A percentile compares a stretch with the other conserved stretches of the same genome.
phyloP scores from a whole-genome alignment of 2,797 vertebrate species.

The Scyliorhinus canicula region DNA sequence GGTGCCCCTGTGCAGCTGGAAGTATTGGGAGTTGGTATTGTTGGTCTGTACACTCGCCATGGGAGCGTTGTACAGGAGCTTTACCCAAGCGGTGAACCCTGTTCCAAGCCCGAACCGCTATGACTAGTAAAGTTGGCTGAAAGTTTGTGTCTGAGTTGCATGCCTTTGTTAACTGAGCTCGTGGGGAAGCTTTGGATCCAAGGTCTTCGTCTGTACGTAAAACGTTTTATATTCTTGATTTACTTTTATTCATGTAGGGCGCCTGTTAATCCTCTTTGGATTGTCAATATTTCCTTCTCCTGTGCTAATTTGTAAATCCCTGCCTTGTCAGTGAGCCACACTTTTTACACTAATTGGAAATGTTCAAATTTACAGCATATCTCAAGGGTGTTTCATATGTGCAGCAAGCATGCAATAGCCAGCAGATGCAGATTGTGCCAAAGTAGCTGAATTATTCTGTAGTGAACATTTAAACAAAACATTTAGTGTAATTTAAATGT shows the following conservation, averaged over 20 bases:
- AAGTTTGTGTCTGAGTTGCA: background rate
- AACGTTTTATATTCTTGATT: background rate
- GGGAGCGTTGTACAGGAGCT: no score
- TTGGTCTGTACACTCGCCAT: no score
- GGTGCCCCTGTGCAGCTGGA: no score
- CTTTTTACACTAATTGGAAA: background rate
- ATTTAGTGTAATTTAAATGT: background rate
- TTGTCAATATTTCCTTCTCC: background rate
- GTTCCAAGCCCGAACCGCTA: no score
- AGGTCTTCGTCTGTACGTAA: background rate
- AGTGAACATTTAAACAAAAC: background rate
- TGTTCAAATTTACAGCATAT: background rate
- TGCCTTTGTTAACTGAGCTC: background rate
- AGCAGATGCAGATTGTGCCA: background rate
- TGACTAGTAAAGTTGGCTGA: background rate
- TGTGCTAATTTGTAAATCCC: background rate
- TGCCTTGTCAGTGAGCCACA: background rate
- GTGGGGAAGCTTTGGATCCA: background rate
- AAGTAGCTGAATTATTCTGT: background rate
- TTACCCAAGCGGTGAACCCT: no score
- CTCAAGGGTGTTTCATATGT: background rate
- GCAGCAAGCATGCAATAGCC: background rate
- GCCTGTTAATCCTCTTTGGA: background rate
- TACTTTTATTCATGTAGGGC: background rate
- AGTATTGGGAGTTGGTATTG: no score